Evolutionary conservation across 2,113 vertebrate genomes (phyloP).

Genomic region (Ahaetulla prasina): DNA sequence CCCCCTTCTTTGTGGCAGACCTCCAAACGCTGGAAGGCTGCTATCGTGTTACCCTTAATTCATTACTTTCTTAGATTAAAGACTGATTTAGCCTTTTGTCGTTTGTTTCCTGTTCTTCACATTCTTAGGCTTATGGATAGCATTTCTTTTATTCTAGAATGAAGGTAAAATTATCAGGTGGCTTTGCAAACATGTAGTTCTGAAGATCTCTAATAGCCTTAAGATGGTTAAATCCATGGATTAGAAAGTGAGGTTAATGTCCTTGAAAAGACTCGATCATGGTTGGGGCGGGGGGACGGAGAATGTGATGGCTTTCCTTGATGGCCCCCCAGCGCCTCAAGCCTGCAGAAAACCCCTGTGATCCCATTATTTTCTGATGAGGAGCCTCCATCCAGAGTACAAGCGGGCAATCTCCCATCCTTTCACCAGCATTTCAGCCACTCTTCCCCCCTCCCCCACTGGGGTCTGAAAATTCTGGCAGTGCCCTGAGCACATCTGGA

Average conservation of each 20-base stretch:
- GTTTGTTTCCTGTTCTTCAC: neutral
- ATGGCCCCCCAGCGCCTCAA: neutral
- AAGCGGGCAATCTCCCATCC: no score
- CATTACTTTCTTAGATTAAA: neutral
- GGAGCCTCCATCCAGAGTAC: neutral
- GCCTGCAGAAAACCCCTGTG: neutral
- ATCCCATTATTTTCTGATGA: neutral
- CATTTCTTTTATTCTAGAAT: neutral
- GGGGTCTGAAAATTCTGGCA: no score
- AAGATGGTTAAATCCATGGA: neutral
- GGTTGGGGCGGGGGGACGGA: neutral
- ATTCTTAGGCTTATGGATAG: neutral
- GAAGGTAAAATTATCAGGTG: neutral
- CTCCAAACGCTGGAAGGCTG: no score
- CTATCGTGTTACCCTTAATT: neutral
- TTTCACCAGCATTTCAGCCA: no score
- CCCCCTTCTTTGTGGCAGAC: no score
- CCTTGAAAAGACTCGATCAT: neutral
- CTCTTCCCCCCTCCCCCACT: no score
- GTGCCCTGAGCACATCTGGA: no score
- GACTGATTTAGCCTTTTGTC: neutral
- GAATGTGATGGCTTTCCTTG: neutral
- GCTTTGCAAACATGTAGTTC: neutral
- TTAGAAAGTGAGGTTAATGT: neutral
- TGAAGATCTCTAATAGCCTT: neutral